Evolutionary conservation across 1,140 invertebrate species (phyloP), one percentile per base, ranked within the genome.

Genomic region (Metaphire vulgaris): DNA sequence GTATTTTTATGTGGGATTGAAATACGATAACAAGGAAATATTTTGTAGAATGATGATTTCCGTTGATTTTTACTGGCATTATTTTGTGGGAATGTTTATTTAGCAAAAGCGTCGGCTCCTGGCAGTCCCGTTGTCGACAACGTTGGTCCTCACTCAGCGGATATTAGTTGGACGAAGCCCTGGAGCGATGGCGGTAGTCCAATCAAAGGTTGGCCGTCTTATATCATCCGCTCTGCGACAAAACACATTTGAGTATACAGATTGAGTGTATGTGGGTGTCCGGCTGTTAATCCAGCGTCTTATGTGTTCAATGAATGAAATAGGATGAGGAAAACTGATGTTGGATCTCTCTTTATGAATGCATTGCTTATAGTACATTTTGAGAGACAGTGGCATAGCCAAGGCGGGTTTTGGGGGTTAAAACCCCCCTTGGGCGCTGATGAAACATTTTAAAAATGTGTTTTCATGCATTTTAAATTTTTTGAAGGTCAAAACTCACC

Each of bases 141-240:
- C 73, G 90, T 95, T 26, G 89, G 90, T 41, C 92, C 95, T 79
- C 93, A 84, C 72, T 91, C 90, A 70, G 92, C 92, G 6, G 91
- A 91, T 14, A 87, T 97, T 0, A 88, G 89, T 0, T 99, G 97
- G 97, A 92, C 95, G 78, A 87, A 92, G 79, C 97, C 98, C 26
- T 85, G 89, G n/a, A 92, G 91, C 74, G 97, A 99, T 87, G 97
- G 97, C 74, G 98, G 97, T 31, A 92, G 94, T 0, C 92, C 95
- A 72, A 97, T 99, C 80, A 94, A 85, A 75, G 88, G 85, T 77
- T 32, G 29, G 28, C 1, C 1, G 71, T 6, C 14, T 6, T 56
- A 6, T 56, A 6, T 56, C 21, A 56, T 56, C 21, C n/a, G n/a
- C n/a, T n/a, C n/a, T n/a, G n/a, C n/a, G n/a, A 21, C 41, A 56